A percentile compares a stretch with the other conserved stretches of the same genome.
These are phyloP conservation scores for Globodera rostochiensis DNA, from an alignment of 1,140 invertebrate genomes.

Conservation along the genomic window DNA sequence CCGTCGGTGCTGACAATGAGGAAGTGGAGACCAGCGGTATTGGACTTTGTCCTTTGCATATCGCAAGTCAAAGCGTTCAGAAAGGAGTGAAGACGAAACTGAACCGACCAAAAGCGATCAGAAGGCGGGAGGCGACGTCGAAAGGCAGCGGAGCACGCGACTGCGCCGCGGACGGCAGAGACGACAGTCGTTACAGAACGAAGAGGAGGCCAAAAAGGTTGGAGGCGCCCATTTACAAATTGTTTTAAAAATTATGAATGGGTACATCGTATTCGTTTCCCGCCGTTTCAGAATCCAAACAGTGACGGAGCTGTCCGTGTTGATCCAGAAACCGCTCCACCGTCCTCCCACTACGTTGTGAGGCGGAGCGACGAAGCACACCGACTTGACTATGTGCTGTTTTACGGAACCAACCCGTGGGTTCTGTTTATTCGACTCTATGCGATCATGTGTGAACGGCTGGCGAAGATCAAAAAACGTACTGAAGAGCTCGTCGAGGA, in stretches of 20 bases:
- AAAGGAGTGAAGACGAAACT: neutral
- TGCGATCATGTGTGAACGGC: constrained; percentile 86
- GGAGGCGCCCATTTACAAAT: too few species aligned
- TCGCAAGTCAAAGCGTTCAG: neutral
- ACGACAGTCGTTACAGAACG: neutral
- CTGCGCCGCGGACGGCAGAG: neutral
- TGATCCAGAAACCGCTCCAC: too few species aligned
- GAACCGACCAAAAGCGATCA: neutral
- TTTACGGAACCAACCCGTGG: constrained; percentile 87
- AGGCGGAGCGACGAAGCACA: constrained; percentile 1
- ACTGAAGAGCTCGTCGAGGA: constrained; percentile 43
- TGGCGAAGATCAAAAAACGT: constrained; percentile 76
- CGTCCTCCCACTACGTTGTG: neutral
- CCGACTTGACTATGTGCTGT: constrained; percentile 67
- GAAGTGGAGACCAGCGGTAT: constrained; percentile 69
- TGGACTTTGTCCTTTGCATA: neutral
- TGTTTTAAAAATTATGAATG: neutral
- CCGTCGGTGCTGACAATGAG: constrained; percentile 80
- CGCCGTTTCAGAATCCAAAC: too few species aligned
- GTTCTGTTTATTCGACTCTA: constrained; percentile 93
- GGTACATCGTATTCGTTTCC: neutral
- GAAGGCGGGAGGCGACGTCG: too few species aligned
- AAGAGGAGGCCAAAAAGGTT: constrained; percentile 21
- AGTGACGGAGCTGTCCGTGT: neutral
- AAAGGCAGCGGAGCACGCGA: constrained; percentile 10